Evolutionary conservation across 2,888 invertebrate genomes (phyloP).

Genomic region (Hemaris fuciformis): DNA sequence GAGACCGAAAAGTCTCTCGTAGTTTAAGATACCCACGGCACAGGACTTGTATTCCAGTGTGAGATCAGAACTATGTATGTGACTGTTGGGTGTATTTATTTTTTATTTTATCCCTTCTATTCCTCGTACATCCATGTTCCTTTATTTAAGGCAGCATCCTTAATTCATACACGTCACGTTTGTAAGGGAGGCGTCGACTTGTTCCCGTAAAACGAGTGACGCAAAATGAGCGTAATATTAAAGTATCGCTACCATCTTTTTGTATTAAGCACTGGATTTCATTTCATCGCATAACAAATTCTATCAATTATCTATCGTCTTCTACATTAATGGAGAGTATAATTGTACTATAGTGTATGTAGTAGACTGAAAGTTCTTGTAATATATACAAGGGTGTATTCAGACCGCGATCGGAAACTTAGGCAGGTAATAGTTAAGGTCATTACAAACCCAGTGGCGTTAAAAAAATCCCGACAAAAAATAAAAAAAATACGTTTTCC

Average conservation of each 20-base stretch:
- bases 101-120: constrained; percentile 43
- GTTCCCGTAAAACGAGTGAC: constrained; percentile 58
- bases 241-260: constrained; percentile 54
- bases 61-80: too few species aligned
- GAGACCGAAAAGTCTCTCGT: too few species aligned
- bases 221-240: constrained; percentile 58
- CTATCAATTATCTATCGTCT: neutral
- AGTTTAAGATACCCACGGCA: too few species aligned
- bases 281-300: constrained; percentile 17
- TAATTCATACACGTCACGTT: constrained; percentile 77
- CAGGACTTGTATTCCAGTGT: too few species aligned
- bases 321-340: neutral
- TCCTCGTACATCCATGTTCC: constrained; percentile 29
- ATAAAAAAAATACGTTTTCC: too few species aligned
- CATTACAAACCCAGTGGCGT: too few species aligned
- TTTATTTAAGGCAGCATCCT: constrained; percentile 56
- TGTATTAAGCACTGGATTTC: constrained; percentile 42
- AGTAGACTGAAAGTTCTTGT: too few species aligned
- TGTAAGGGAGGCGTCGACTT: constrained; percentile 56
- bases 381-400: neutral
- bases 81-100: too few species aligned
- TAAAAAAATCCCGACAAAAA: too few species aligned
- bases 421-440: too few species aligned
- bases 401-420: too few species aligned
- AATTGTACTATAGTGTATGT: neutral